Percentiles rank a stretch among this genome's conserved stretches.
Conservation (phyloP, 1,140 invertebrate species). For the Listronotus bonariensis region DNA sequence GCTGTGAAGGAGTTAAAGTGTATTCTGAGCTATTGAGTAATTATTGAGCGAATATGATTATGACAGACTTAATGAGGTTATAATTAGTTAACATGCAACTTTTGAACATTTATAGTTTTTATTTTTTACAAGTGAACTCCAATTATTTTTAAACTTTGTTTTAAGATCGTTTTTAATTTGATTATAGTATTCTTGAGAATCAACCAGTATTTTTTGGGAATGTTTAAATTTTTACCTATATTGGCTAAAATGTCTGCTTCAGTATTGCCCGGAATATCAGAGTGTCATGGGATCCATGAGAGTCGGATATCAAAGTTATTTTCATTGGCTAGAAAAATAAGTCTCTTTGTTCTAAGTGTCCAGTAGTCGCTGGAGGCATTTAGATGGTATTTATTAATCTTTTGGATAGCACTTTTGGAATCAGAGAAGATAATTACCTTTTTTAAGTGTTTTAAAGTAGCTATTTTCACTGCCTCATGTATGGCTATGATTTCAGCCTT, state of each 20-base stretch:
- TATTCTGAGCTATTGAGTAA: background rate
- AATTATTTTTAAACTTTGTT: too few relatives aligned
- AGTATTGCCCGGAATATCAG: conserved; percentile 14
- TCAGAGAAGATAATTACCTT: conserved; percentile 30
- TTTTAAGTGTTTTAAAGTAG: conserved; percentile 21
- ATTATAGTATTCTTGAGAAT: conserved; percentile 5
- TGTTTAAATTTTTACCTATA: conserved; percentile 17
- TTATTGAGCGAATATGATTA: too few relatives aligned
- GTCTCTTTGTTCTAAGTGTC: conserved; percentile 11
- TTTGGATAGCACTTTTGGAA: conserved; percentile 23
- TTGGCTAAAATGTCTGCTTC: conserved; percentile 19
- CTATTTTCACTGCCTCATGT: conserved; percentile 4
- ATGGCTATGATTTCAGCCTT: conserved; percentile 27
- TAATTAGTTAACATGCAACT: too few relatives aligned
- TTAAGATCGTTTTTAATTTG: too few relatives aligned
- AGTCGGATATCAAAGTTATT: conserved; percentile 6
- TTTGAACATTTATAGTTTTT: too few relatives aligned
- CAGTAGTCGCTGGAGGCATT: conserved; percentile 7
- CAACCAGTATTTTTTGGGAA: conserved; percentile 10
- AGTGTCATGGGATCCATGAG: conserved; percentile 25
- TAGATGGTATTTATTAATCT: conserved; percentile 6
- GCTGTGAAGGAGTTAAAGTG: too few relatives aligned
- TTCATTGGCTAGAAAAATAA: background rate
- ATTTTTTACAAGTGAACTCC: too few relatives aligned
- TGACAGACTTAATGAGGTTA: too few relatives aligned